phyloP scores from a whole-genome alignment of 2,113 vertebrate genomes.

The Ahaetulla prasina region DNA sequence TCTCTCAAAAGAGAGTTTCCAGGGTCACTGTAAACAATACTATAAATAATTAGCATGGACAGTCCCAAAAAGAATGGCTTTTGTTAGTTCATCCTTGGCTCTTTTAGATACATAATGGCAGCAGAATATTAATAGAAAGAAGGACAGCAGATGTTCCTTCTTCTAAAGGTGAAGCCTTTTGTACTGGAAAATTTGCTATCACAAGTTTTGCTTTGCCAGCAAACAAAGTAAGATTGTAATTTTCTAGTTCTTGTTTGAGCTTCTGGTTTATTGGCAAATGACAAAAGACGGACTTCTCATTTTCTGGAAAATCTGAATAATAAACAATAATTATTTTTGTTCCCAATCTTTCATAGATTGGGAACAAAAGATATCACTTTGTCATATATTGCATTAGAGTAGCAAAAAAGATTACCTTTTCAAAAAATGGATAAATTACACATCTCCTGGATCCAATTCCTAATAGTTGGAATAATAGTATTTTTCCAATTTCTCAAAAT shows the following conservation, averaged over 20 bases:
- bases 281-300: not conserved
- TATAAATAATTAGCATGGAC: not conserved
- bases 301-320: not conserved
- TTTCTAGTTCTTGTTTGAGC: not conserved
- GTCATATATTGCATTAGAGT: no score
- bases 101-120: not conserved
- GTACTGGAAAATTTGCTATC: not conserved
- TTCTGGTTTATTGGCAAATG: not conserved
- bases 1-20: not conserved
- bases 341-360: not conserved
- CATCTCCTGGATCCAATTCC: no score
- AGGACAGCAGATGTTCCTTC: not conserved
- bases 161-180: not conserved
- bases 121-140: not conserved
- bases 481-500: no score
- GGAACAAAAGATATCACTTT: no score
- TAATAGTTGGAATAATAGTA: no score
- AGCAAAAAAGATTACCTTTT: no score
- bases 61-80: not conserved
- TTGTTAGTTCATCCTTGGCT: not conserved
- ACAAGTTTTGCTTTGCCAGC: not conserved
- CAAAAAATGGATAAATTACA: no score
- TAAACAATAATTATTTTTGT: not conserved
- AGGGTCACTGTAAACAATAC: not conserved
- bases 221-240: not conserved